Evolutionary conservation across 2,797 vertebrate genomes (phyloP).

Genomic region (Anguilla marmorata): DNA sequence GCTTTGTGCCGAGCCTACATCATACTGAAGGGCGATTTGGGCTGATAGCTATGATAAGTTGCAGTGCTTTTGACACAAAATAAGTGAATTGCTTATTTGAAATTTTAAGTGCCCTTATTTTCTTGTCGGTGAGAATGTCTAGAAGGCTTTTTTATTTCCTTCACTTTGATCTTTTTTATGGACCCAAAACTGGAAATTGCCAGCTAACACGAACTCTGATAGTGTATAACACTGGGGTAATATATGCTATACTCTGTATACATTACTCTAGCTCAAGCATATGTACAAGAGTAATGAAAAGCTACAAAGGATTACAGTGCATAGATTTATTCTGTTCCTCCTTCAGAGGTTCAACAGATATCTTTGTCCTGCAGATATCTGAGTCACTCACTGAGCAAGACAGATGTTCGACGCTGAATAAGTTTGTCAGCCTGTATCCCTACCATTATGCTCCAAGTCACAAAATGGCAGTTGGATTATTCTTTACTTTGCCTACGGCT

Average conservation of each 20-base stretch:
- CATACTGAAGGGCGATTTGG: neutral
- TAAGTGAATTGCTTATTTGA: neutral
- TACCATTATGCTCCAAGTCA: conserved; percentile 31
- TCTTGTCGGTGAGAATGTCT: no score
- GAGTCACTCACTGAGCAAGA: conserved; percentile 38
- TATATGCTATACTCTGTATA: no score
- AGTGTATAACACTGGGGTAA: no score
- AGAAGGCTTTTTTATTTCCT: no score
- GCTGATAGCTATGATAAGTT: neutral
- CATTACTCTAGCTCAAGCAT: no score
- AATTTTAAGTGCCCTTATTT: neutral
- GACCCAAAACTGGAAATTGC: no score
- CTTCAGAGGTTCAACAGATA: conserved; percentile 30
- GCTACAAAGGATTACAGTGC: conserved; percentile 11
- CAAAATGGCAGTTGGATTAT: conserved; percentile 46
- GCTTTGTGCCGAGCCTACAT: neutral
- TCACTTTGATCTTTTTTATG: no score
- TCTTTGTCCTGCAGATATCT: conserved; percentile 39
- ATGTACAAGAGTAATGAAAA: conserved; percentile 35
- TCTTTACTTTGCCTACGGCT: conserved; percentile 14
- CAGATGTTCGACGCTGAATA: conserved; percentile 44
- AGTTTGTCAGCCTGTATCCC: conserved; percentile 36
- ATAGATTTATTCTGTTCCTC: conserved; percentile 22
- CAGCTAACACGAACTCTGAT: no score
- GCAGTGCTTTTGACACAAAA: neutral